These are phyloP conservation scores for Rhinogobius similis DNA, from an alignment of 2,113 vertebrate genomes.

Conservation along the genomic window DNA sequence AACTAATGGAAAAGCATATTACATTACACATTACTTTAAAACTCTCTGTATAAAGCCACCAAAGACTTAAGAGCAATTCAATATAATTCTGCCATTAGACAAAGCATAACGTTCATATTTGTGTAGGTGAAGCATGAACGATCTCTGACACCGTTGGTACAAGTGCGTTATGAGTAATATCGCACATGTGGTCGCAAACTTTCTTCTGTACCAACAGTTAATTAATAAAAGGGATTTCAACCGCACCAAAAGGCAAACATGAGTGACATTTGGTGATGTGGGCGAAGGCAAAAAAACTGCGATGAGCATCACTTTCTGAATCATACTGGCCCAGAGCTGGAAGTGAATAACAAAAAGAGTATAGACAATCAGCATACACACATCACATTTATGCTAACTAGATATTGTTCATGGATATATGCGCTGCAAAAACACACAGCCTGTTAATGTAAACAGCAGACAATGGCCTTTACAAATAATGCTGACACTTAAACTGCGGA, in stretches of 20 bases:
- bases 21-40: no score
- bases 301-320: constrained; percentile 59
- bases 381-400: constrained; percentile 9
- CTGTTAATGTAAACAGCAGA: constrained; percentile 18
- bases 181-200: constrained; percentile 29
- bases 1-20: neutral
- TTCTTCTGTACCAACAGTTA: constrained; percentile 15
- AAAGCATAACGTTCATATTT: no score
- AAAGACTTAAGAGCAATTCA: no score
- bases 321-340: constrained; percentile 56
- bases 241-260: constrained; percentile 58
- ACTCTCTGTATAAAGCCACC: no score
- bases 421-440: constrained; percentile 9
- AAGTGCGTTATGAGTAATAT: constrained; percentile 21
- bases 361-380: constrained; percentile 29
- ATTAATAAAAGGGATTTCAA: constrained; percentile 33
- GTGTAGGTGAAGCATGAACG: neutral
- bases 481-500: constrained; percentile 33
- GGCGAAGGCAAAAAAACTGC: constrained; percentile 56
- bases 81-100: no score
- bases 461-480: constrained; percentile 41
- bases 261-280: constrained; percentile 72
- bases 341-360: constrained; percentile 51
- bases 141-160: neutral
- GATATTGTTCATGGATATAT: neutral